Conservation (phyloP, 2,888 invertebrate genomes). For the Encarsia formosa region DNA sequence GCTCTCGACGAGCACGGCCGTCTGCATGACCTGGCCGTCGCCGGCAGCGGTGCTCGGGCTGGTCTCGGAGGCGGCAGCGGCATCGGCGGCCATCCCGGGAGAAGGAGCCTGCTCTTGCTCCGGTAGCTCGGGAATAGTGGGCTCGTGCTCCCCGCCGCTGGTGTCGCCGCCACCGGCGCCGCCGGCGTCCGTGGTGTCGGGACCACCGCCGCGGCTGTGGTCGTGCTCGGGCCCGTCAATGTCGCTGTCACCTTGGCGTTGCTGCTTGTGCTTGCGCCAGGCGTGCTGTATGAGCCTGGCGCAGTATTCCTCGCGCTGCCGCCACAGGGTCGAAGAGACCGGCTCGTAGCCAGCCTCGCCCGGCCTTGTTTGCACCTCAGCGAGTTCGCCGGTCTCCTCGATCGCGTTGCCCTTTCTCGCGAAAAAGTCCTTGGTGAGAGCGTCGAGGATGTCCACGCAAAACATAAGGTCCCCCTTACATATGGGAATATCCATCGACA, state of each 20-base stretch:
- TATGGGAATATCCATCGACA: conserved; percentile 97
- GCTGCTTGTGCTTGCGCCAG: conserved; percentile 83
- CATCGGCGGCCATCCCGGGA: background rate
- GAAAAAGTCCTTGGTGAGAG: conserved; percentile 97
- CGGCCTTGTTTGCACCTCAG: conserved; percentile 77
- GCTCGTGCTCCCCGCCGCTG: background rate
- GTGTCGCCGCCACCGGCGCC: background rate
- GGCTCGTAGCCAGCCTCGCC: conserved; percentile 90
- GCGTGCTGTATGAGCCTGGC: conserved; percentile 93
- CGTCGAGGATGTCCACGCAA: conserved; percentile 97
- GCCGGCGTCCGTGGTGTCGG: background rate
- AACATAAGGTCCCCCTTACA: conserved; percentile 96
- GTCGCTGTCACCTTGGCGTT: conserved; percentile 57
- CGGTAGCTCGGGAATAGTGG: background rate
- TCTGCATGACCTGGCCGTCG: conserved; percentile 58
- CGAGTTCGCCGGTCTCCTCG: conserved; percentile 84
- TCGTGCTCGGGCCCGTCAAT: conserved; percentile 42
- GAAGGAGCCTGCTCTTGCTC: too few relatives aligned
- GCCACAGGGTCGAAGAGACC: conserved; percentile 90
- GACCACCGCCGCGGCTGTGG: background rate
- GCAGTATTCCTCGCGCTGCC: conserved; percentile 95
- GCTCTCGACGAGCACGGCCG: conserved; percentile 80
- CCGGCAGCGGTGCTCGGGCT: background rate
- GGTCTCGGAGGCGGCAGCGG: background rate
- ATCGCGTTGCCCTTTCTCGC: conserved; percentile 93